Evolutionary conservation across 1,140 invertebrate genomes (phyloP).

Genomic region (Octopus sinensis): DNA sequence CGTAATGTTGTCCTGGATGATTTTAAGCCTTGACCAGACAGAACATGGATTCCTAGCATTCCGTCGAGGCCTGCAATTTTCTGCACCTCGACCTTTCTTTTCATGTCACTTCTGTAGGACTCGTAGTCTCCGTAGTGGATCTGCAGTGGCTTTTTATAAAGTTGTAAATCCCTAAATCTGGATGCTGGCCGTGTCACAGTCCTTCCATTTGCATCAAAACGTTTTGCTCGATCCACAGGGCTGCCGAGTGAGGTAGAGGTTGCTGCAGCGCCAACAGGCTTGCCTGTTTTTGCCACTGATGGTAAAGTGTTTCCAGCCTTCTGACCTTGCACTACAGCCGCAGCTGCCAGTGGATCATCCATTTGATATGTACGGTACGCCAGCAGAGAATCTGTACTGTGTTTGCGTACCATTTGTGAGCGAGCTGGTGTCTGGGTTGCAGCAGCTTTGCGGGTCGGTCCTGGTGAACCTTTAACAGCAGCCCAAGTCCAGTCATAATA

Average conservation of each 20-base stretch:
- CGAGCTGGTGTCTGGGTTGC: slow-evolving; percentile 65
- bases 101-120: slow-evolving; percentile 47
- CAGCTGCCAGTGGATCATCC: slow-evolving; percentile 57
- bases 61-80: slow-evolving; percentile 73
- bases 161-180: slow-evolving; percentile 49
- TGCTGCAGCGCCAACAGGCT: slow-evolving; percentile 26
- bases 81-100: slow-evolving; percentile 41
- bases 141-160: slow-evolving; percentile 51
- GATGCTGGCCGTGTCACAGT: slow-evolving; percentile 30
- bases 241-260: slow-evolving; percentile 42
- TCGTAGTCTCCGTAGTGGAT: slow-evolving; percentile 54
- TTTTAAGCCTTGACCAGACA: slow-evolving; percentile 82
- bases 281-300: slow-evolving; percentile 29
- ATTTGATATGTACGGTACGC: slow-evolving; percentile 66
- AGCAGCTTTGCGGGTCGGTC: slow-evolving; percentile 42
- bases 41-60: slow-evolving; percentile 83
- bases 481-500: slow-evolving; percentile 71
- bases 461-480: slow-evolving; percentile 37
- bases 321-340: slow-evolving; percentile 16
- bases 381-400: slow-evolving; percentile 42
- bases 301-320: slow-evolving; percentile 22
- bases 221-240: slow-evolving; percentile 27
- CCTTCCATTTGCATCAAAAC: slow-evolving; percentile 34
- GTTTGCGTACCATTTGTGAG: slow-evolving; percentile 61
- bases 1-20: slow-evolving; percentile 65